Base-by-base conservation (phyloP, 2,888 invertebrate species). In the Pteria penguin region DNA sequence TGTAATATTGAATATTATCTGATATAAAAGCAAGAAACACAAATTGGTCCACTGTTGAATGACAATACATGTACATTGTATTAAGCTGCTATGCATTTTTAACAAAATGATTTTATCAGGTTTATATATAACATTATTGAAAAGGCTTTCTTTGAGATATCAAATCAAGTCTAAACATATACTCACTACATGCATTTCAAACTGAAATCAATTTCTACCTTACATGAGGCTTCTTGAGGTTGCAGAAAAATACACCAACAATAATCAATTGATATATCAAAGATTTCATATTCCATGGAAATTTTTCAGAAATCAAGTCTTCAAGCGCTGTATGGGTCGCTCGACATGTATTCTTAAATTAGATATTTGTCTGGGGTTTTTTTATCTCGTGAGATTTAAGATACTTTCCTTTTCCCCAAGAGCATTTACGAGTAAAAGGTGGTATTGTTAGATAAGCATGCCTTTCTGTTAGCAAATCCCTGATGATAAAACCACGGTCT, bases 401-500 rank as follows among this genome's bases (percentile, higher is more conserved):
- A 14, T 36, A 36, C 45, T 14, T 52, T 2, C 55, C 54, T n/a
- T 67, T 67, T 27, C 67, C 67, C 67, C 67, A 67, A 8, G 18
- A 18, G 29, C 55, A 67, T 11, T 24, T 4, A 18, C 29, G 8
- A 27, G 69, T 69, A 58, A 69, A 69, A 26, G 69, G 69, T 33
- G 60, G 60, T 14, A 69, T 69, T 33, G 32, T 69, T 27, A 69
- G 32, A 27, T 58, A 58, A 1, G 60, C 69, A 2, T 31, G 22
- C 32, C 58, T 70, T 24, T 70, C 70, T 14, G 70, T 61, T n/a
- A 70, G 31, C 2, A 61, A 22, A 32, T 70, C 70, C 52, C 62
- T 61, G 5, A 70, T 70, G n/a, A 26, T n/a, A 52, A 70, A 70
- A 24, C 70, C 70, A 29, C 70, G 61, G 27, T 61, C 70, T 24